A percentile compares a stretch with the other conserved stretches of the same genome.
Conservation (phyloP, 2,797 vertebrate genomes). For the Notolabrus celidotus region DNA sequence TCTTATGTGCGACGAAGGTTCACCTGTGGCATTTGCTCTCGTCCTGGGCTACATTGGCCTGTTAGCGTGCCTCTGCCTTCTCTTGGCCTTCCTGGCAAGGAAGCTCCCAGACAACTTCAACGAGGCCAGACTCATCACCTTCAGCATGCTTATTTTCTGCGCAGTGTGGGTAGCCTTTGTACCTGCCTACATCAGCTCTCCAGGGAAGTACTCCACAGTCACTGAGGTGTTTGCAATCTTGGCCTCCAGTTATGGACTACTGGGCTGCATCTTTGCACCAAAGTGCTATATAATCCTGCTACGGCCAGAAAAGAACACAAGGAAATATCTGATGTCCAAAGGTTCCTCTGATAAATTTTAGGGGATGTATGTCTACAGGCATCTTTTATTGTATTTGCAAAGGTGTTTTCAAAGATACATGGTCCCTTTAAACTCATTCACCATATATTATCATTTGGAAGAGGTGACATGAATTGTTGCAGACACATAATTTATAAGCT, state of each 20-base stretch:
- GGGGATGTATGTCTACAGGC: neutral
- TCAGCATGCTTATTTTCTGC: slow-evolving; percentile 89
- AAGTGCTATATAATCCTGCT: slow-evolving; percentile 84
- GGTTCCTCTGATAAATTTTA: slow-evolving; percentile 49
- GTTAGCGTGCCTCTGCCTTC: slow-evolving; percentile 83
- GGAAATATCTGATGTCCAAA: slow-evolving; percentile 77
- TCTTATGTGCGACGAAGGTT: slow-evolving; percentile 84
- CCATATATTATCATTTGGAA: neutral
- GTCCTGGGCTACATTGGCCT: slow-evolving; percentile 86
- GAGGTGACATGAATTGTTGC: neutral
- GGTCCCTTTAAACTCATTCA: neutral
- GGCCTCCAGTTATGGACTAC: slow-evolving; percentile 86
- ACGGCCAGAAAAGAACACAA: slow-evolving; percentile 79
- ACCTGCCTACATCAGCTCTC: slow-evolving; percentile 86
- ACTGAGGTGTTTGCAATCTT: slow-evolving; percentile 88
- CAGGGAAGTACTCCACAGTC: slow-evolving; percentile 85
- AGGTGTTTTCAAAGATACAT: neutral
- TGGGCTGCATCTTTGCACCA: slow-evolving; percentile 84
- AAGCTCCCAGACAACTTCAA: slow-evolving; percentile 87
- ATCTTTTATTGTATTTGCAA: neutral
- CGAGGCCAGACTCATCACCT: slow-evolving; percentile 86
- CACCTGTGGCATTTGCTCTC: slow-evolving; percentile 75
- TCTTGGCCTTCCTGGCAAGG: slow-evolving; percentile 85
- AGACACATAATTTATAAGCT: neutral
- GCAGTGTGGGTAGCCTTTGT: slow-evolving; percentile 86